Conservation (phyloP, 1,140 invertebrate genomes). For the Listronotus bonariensis region DNA sequence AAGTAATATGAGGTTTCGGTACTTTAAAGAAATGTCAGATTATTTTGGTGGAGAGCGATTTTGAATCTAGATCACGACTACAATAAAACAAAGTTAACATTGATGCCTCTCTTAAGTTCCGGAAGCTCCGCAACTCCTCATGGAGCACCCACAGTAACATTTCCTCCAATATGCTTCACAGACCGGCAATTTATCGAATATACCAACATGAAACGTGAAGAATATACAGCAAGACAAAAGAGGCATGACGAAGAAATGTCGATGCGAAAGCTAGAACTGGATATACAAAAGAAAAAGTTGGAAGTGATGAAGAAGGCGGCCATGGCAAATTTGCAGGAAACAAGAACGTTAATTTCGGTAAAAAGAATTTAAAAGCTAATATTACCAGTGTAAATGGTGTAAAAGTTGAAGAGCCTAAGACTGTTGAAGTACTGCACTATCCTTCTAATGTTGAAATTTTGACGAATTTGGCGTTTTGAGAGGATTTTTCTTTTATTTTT, state of each 20-base stretch:
- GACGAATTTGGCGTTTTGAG: constrained; percentile 13
- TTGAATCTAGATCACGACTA: constrained; percentile 28
- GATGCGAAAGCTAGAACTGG: constrained; percentile 20
- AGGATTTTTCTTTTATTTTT: constrained; percentile 25
- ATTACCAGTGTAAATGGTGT: constrained; percentile 16
- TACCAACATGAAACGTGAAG: constrained; percentile 35
- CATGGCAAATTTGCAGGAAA: constrained; percentile 25
- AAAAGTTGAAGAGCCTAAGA: constrained; percentile 12
- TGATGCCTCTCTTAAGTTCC: constrained; percentile 16
- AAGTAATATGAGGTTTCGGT: constrained; percentile 31
- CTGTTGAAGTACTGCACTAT: constrained; percentile 2
- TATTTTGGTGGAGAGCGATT: constrained; percentile 28
- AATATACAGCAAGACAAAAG: constrained; percentile 28
- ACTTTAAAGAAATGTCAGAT: constrained; percentile 35
- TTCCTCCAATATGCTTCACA: constrained; percentile 34
- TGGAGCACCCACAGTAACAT: constrained; percentile 19
- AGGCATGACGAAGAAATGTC: constrained; percentile 33
- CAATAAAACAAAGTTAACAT: constrained; percentile 20
- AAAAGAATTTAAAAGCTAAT: constrained; percentile 20
- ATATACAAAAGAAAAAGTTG: constrained; percentile 33
- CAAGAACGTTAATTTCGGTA: constrained; percentile 34
- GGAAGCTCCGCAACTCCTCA: background rate
- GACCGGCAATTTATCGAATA: constrained; percentile 34
- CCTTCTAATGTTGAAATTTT: constrained; percentile 18
- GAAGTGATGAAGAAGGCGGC: constrained; percentile 36